phyloP scores from a whole-genome alignment of 2,113 vertebrate species.

The Triplophysa siluroides region DNA sequence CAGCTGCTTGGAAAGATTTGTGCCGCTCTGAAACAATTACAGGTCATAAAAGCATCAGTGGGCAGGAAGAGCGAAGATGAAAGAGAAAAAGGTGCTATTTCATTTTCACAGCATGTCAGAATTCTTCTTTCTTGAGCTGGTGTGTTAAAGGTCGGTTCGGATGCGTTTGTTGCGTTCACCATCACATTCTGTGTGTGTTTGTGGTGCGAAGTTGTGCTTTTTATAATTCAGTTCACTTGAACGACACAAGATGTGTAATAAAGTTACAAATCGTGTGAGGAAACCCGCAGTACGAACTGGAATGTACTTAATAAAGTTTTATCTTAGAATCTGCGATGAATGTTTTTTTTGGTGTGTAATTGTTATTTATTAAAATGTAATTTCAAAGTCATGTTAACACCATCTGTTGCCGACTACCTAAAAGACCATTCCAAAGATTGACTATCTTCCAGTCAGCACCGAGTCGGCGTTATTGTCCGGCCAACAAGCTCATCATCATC shows the following conservation, averaged over 20 bases:
- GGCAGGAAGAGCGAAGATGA: slow-evolving; percentile 12
- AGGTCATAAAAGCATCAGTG: slow-evolving; percentile 21
- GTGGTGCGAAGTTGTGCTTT: slow-evolving; percentile 58
- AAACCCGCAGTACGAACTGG: slow-evolving; percentile 30
- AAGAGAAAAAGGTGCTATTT: slow-evolving; percentile 31
- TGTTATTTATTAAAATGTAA: no score
- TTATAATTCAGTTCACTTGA: slow-evolving; percentile 72
- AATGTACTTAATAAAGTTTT: background rate
- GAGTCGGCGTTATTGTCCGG: no score
- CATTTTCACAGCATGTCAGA: slow-evolving; percentile 64
- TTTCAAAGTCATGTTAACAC: no score
- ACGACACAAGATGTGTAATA: slow-evolving; percentile 71
- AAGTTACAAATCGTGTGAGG: slow-evolving; percentile 60
- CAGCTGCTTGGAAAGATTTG: slow-evolving; percentile 29
- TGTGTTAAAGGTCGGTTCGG: slow-evolving; percentile 64
- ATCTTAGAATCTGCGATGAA: background rate
- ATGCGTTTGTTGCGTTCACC: slow-evolving; percentile 62
- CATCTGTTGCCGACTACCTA: no score
- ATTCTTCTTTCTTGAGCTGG: slow-evolving; percentile 67
- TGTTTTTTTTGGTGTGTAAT: background rate
- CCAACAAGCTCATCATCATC: no score
- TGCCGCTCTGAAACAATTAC: slow-evolving; percentile 16
- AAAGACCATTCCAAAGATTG: no score
- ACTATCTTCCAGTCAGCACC: no score
- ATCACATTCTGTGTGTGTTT: slow-evolving; percentile 63